phyloP scores from a whole-genome alignment of 2,113 vertebrate species.

The Rhinopomastus cyanomelas region DNA sequence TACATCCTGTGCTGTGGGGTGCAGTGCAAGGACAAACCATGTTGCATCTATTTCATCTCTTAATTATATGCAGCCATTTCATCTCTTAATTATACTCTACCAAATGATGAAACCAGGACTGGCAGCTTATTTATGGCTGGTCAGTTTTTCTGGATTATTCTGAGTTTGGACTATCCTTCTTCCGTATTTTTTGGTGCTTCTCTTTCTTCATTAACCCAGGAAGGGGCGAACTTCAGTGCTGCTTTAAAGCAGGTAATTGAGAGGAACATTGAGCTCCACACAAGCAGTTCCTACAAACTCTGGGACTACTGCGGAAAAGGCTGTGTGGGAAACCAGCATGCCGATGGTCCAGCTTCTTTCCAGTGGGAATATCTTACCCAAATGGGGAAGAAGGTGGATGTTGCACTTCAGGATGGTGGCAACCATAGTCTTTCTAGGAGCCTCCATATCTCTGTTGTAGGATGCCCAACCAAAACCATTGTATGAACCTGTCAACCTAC shows the following conservation, averaged over 20 bases:
- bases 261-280: background rate
- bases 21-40: background rate
- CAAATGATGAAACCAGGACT: background rate
- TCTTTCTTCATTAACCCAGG: background rate
- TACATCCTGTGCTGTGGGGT: background rate
- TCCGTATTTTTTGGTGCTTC: background rate
- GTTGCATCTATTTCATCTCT: background rate
- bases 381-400: background rate
- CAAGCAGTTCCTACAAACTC: background rate
- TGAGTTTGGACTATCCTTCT: background rate
- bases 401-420: background rate
- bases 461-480: background rate
- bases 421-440: background rate
- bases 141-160: background rate
- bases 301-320: background rate
- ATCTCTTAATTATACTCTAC: background rate
- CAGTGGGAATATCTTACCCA: background rate
- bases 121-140: background rate
- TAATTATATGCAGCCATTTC: background rate
- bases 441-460: background rate
- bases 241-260: background rate
- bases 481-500: accelerated
- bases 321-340: background rate
- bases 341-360: background rate
- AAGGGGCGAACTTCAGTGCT: background rate